Evolutionary conservation across 2,888 invertebrate genomes (phyloP), one percentile per base, ranked within the genome.

Genomic region (Macropis europaea): DNA sequence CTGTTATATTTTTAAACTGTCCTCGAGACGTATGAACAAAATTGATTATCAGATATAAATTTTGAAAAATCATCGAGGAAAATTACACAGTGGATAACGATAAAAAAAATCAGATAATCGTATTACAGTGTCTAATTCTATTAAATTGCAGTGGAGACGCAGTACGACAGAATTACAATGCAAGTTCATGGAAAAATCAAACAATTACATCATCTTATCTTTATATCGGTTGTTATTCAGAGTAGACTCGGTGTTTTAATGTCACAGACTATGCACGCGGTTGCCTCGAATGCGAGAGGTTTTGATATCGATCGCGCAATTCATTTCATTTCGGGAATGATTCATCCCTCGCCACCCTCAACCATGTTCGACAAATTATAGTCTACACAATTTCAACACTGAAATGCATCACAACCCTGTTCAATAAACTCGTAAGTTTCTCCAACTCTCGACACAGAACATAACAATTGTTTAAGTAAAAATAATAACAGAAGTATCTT

Each of bases 321-420:
- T 77, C 75, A 60, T 63, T 73, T 75, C 74, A 71, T 76, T 76
- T 73, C 67, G 34, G 38, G 77, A 77, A 80, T 86, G 86, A 87
- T 81, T 86, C 86, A 85, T 82, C 79, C 79, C 79, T 50, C 40
- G 61, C 53, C 56, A 59, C 22, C 42, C 38, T 11, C 24, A 15
- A 7, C n/a, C 13, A n/a, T 13, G 22, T 15, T 9, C 6, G 30
- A 2, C 15, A 7, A 42, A 15, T 7, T 22, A 7, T n/a, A 40
- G 9, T 22, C 43, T 43, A 24, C 2, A 4, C 24, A 5, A 13
- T 24, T 43, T 43, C 11, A 24, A 11, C 24, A 6, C 24, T 24
- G 2, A 43, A 24, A 24, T 11, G 5, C 11, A 6, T 6, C 38
- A 17, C n/a, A n/a, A n/a, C n/a, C n/a, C n/a, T n/a, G n/a, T n/a